Evolutionary conservation across 2,888 invertebrate genomes (phyloP).

Genomic region (Phania funesta): DNA sequence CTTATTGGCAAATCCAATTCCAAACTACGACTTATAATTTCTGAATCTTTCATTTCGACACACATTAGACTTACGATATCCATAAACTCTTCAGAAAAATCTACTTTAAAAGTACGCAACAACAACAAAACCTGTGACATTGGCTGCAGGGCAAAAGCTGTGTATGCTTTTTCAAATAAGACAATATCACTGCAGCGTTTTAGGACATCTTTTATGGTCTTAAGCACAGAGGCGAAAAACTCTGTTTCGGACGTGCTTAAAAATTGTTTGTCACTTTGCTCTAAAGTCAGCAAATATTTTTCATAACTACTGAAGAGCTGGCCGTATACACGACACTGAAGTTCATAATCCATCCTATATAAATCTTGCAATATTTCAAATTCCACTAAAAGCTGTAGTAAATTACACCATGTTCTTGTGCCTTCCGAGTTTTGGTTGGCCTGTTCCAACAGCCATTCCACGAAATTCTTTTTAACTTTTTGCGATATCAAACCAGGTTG

Average conservation of each 20-base stretch:
- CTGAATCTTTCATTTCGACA: slow-evolving; percentile 38
- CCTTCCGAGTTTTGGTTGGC: slow-evolving; percentile 21
- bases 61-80: slow-evolving; percentile 72
- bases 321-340: slow-evolving; percentile 70
- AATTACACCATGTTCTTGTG: slow-evolving; percentile 60
- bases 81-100: slow-evolving; percentile 74
- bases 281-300: slow-evolving; percentile 65
- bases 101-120: slow-evolving; percentile 69
- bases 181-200: slow-evolving; percentile 70
- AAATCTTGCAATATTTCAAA: slow-evolving; percentile 75
- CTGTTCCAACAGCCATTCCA: slow-evolving; percentile 68
- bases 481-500: slow-evolving; percentile 74
- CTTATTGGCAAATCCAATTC: slow-evolving; percentile 71
- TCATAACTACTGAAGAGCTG: slow-evolving; percentile 73
- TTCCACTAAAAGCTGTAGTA: slow-evolving; percentile 71
- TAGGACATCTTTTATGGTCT: slow-evolving; percentile 70
- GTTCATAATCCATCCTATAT: slow-evolving; percentile 71
- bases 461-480: slow-evolving; percentile 70
- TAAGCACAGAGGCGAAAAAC: slow-evolving; percentile 71
- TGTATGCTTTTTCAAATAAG: slow-evolving; percentile 69
- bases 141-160: slow-evolving; percentile 64
- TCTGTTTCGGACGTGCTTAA: slow-evolving; percentile 70
- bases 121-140: slow-evolving; percentile 72
- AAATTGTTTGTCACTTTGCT: slow-evolving; percentile 18
- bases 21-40: slow-evolving; percentile 60